These are phyloP conservation scores for Microtus obscurus DNA, from an alignment of 2,797 vertebrate species.

Conservation along the genomic window DNA sequence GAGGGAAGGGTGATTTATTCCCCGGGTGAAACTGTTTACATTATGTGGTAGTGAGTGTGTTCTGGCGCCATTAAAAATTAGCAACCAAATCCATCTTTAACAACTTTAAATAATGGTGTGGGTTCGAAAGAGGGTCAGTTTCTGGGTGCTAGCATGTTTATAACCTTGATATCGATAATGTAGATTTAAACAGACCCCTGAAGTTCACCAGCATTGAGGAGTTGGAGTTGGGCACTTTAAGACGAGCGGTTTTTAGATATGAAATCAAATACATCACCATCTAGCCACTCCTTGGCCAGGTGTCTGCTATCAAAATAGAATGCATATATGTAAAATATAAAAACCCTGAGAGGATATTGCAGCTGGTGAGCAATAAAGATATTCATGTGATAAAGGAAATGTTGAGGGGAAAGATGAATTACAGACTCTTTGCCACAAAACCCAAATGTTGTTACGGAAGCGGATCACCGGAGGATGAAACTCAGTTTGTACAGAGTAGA, in stretches of 20 bases:
- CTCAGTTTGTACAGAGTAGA: background rate
- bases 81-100: constrained; percentile 78
- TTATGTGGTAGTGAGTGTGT: constrained; percentile 53
- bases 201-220: constrained; percentile 81
- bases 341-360: background rate
- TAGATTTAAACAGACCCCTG: constrained; percentile 79
- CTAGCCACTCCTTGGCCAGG: background rate
- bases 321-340: constrained; percentile 16
- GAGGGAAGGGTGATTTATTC: constrained; percentile 71
- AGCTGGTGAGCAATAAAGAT: background rate
- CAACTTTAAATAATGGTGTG: constrained; percentile 75
- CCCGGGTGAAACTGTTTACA: constrained; percentile 71
- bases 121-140: constrained; percentile 77
- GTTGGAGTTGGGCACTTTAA: background rate
- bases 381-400: constrained; percentile 46
- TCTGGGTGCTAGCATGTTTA: constrained; percentile 86
- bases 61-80: constrained; percentile 59
- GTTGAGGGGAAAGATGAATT: background rate
- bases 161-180: constrained; percentile 80
- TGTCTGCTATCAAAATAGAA: constrained; percentile 36
- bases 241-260: background rate
- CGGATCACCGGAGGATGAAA: background rate
- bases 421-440: background rate
- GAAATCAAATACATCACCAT: background rate
- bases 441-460: background rate